Base-by-base conservation (phyloP, 2,888 invertebrate genomes). In the Drosophila eohydei region DNA sequence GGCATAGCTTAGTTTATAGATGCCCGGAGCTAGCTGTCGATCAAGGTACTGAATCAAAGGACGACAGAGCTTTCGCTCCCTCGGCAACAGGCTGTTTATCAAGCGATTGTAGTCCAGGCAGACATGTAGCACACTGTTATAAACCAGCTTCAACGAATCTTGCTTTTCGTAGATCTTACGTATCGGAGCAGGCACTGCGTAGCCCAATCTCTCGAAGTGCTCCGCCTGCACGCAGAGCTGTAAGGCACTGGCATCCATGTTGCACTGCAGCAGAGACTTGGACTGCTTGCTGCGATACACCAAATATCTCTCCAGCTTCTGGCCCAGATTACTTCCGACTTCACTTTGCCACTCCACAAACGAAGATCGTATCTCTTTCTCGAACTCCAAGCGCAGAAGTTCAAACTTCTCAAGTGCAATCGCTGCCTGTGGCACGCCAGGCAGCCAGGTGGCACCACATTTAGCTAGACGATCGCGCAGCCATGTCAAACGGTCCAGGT, bases 31-130 rank as follows among this genome's bases (percentile, higher is more conserved):
- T 41, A 97, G 95, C 93, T 96, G 96, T 77, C 95, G 95, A 83
- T 95, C 95, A 50, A 88, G 94, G 80, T 55, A 94, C 26, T 93
- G 93, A 46, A 96, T 96, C 58, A 97, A 91, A 11, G 96, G 96
- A 67, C 95, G 95, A 93, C 98, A 98, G 3, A 98, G 93, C 50
- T 95, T 92, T 36, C 96, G 94, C 90, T 98, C 98, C 51, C 96
- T 95, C 3, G 94, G 94, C 0, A 97, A 96, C 8, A 98, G 92
- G 0, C 96, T 95, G 79, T 94, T 94, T 48, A 97, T 92, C 50
- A 97, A 96, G 88, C 95, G 95, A 92, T 97, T 97, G 91, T 97
- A 97, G 36, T 96, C 95, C 51, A 95, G 93, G 0, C 96, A 95
- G 0, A 97, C 95, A 0, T 95, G 94, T 30, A 96, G 83, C 0